Evolutionary conservation across 2,888 invertebrate genomes (phyloP), one percentile per base, ranked within the genome.

Genomic region (Amblyjoppa proteus): DNA sequence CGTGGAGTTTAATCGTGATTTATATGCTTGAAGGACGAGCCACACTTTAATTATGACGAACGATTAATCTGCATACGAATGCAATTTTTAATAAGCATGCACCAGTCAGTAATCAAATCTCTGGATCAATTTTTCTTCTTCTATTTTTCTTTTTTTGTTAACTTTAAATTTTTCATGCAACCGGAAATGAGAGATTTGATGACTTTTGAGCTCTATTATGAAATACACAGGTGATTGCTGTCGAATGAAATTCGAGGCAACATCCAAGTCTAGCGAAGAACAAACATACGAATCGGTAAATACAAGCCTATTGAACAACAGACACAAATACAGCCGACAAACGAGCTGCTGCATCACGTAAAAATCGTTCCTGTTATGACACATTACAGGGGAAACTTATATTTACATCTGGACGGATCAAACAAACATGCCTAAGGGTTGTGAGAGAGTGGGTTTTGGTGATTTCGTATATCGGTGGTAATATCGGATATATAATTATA

Each of bases 391-490:
- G 82, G 61, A 31, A n/a, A 31, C 5, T 13, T 64, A 64, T 64
- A 64, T 58, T 64, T 68, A 66, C 58, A 81, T 75, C 66, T 75
- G 61, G 76, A 41, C 61, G 64, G 45, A 9, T 66, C 53, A 53
- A 81, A 79, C 83, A 76, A 85, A 86, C 89, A 88, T 89, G 89
- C 89, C 88, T 86, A 84, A 84, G 78, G 83, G 71, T 84, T 81
- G 80, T 53, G 83, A 85, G 51, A 75, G 84, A 75, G 84, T 87
- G 20, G 81, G 68, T 73, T 28, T 76, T 68, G 41, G 81, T 75
- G 83, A 81, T 56, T 79, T 84, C n/a, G 81, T 74, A 83, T 83
- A 73, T 69, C 56, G 41, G 51, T 83, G 71, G 38, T 51, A 20
- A 64, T 49, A 51, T 85, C 20, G 53, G 61, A 38, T 61, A 41